Evolutionary conservation across 2,113 vertebrate genomes (phyloP), one percentile per base, ranked within the genome.

Genomic region (Pollachius pollachius): DNA sequence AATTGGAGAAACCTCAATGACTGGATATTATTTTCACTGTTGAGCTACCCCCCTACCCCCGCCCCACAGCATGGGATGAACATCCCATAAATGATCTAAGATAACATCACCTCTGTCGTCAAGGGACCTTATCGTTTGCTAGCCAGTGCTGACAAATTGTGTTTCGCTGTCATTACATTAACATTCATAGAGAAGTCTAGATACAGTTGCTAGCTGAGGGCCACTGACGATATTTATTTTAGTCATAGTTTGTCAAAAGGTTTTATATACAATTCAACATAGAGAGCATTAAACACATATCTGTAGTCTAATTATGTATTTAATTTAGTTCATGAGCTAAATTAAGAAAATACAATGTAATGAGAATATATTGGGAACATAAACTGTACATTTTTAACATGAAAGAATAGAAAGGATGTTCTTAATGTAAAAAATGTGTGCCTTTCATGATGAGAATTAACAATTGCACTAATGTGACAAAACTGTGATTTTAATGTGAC

Each of bases 391-490:
- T 57, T 57, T 57, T 57, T 16, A 57, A n/a, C 7, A 16, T 1
- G 15, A 56, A 15, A 17, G 54, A 16, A 56, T 15, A 57, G 60
- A 48, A 48, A 48, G 1, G 0, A 48, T 25, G 60, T 25, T 62
- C 25, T 5, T 3, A 56, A 59, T 67, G 5, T 56, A 9, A 23
- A 65, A 30, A 5, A 23, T 54, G 3, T 69, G 73, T 84, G 73
- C 82, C 77, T 88, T 83, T 69, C 18, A 78, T 64, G 0, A 69
- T 4, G 57, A 17, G 69, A 67, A 21, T 19, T 72, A 4, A 37
- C 13, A 56, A 37, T 17, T 58, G 12, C 18, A 67, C 23, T 41
- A 69, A 69, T 61, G 11, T 1, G 1, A 11, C 34, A 5, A 48
- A 73, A 54, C 25, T 70, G 17, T 61, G 64, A 64, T 5, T 65